Conservation (phyloP, 1,140 invertebrate species). For the Drosophila ambigua region DNA sequence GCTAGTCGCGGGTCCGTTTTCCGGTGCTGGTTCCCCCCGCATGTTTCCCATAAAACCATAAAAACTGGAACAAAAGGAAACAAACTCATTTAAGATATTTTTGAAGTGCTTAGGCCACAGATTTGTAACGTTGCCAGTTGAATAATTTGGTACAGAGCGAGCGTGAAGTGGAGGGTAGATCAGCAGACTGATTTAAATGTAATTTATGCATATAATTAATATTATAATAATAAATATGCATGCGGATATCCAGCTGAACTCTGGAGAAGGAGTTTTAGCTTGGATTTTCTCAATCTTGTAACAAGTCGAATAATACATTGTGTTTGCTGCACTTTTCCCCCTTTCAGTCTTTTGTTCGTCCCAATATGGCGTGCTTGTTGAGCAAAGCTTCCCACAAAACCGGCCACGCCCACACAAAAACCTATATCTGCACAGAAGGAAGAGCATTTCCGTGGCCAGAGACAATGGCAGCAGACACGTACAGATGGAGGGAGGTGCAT, state of each 20-base stretch:
- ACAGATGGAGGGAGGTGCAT: slow-evolving; percentile 9
- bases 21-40: background rate
- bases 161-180: too few species aligned
- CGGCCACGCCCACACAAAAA: slow-evolving; percentile 26
- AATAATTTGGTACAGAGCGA: too few species aligned
- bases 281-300: too few species aligned
- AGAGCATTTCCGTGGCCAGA: slow-evolving; percentile 54
- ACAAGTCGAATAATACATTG: too few species aligned
- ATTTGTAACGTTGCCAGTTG: slow-evolving; percentile 39
- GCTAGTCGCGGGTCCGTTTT: slow-evolving; percentile 7
- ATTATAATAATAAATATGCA: too few species aligned
- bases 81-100: slow-evolving; percentile 78
- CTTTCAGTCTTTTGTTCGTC: too few species aligned
- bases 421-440: slow-evolving; percentile 29
- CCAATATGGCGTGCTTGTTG: slow-evolving; percentile 35
- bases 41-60: slow-evolving; percentile 42
- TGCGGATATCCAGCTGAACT: too few species aligned
- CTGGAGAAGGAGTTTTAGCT: too few species aligned
- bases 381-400: slow-evolving; percentile 41
- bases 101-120: slow-evolving; percentile 66
- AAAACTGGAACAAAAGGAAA: slow-evolving; percentile 73
- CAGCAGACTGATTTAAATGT: too few species aligned
- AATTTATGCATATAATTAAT: background rate
- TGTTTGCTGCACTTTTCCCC: too few species aligned
- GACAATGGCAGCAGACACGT: slow-evolving; percentile 44